Evolutionary conservation across 1,140 invertebrate genomes (phyloP), one percentile per base, ranked within the genome.

Genomic region (Cotesia chilonis): DNA sequence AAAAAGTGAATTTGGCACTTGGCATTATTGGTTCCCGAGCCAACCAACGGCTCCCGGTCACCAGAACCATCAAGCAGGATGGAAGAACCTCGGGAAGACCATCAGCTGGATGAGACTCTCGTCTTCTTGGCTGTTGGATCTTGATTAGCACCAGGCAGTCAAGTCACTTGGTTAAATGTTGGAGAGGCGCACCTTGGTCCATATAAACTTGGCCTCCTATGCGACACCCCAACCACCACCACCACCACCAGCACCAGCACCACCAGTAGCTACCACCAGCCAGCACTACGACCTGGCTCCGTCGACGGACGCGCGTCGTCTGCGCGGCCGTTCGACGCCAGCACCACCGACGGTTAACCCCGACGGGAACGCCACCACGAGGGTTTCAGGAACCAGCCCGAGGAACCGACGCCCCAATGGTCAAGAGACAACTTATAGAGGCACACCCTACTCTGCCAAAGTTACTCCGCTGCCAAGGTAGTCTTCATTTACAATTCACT

Each of bases 251-350:
- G 12, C n/a, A 20, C 63, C 70, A 37, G 36, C 20, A 37, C 35
- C 70, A 35, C 51, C 20, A 52, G 51, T 9, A 14, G 51, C 7
- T 9, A 6, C 20, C 66, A 54, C 41, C 41, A 47, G 41, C 41
- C 41, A 47, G 41, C 10, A 47, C 41, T 47, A 59, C 64, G 37
- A 57, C 70, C 70, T 72, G 7, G 17, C 70, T 20, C 65, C 70
- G 52, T 55, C 70, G 70, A 72, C 70, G 64, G 54, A 59, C 70
- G 70, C 55, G 37, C 70, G 70, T 72, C 70, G 70, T 72, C 61
- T 71, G 70, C 65, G 70, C 64, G 64, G 67, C 64, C 52, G 28
- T 59, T 67, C 55, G 64, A 67, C 65, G 65, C 65, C 64, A 72
- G 70, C 70, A 57, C 70, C 70, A 66, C 63, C 54, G 37, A 35